Evolutionary conservation across 2,113 vertebrate species (phyloP).

Genomic region (Nannospalax galili): DNA sequence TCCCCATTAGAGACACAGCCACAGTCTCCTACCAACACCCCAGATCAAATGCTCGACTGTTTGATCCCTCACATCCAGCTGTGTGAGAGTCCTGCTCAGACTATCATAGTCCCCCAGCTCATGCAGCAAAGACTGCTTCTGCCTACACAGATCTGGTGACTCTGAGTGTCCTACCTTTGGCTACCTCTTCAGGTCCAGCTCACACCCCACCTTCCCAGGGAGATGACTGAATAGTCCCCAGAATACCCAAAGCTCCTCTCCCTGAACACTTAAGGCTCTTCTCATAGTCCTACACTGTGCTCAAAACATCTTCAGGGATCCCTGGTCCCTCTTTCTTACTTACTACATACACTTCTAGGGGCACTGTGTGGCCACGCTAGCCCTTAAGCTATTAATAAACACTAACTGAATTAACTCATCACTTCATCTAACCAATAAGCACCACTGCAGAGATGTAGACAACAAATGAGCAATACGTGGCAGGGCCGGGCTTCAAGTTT

Average conservation of each 20-base stretch:
- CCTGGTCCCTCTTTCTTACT: neutral
- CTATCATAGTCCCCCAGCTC: neutral
- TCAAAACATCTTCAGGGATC: too few species aligned
- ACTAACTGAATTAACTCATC: neutral
- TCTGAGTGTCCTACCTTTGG: neutral
- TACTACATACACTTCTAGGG: neutral
- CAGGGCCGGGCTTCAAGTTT: neutral
- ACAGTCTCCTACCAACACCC: neutral
- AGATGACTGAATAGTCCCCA: neutral
- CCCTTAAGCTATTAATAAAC: neutral
- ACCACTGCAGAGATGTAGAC: neutral
- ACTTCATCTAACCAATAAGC: neutral
- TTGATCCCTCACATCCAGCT: neutral
- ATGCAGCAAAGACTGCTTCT: neutral
- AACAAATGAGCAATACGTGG: neutral
- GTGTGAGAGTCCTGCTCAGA: neutral
- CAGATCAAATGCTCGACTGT: neutral
- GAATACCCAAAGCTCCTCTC: neutral
- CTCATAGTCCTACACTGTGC: neutral
- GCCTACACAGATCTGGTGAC: neutral
- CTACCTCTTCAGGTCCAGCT: neutral
- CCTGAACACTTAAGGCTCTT: neutral
- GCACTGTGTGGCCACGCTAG: neutral
- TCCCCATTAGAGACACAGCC: neutral
- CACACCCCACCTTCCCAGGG: neutral